Evolutionary conservation across 2,797 vertebrate genomes (phyloP).

Genomic region (Rhinella marina): DNA sequence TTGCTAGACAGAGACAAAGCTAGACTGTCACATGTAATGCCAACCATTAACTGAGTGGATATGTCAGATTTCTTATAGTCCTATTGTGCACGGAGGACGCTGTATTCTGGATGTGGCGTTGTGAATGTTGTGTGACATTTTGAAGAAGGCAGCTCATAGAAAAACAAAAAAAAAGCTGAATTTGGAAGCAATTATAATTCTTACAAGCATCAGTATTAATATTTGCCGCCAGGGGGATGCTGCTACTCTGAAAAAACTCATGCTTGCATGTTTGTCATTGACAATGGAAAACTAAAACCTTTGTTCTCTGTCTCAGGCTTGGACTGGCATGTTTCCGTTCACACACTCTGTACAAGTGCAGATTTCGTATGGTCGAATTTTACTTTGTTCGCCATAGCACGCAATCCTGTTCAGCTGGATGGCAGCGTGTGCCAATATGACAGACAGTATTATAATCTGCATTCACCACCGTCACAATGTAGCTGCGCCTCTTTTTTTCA

Average conservation of each 20-base stretch:
- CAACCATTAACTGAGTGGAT: too few relatives aligned
- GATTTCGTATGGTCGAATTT: background rate
- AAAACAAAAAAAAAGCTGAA: too few relatives aligned
- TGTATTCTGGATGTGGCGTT: too few relatives aligned
- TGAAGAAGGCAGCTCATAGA: too few relatives aligned
- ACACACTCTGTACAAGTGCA: background rate
- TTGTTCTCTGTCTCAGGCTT: background rate
- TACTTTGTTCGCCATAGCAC: background rate
- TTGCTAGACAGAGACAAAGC: too few relatives aligned
- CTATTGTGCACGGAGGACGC: too few relatives aligned
- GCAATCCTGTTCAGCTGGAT: background rate
- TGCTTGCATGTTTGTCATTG: too few relatives aligned
- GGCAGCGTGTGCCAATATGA: background rate
- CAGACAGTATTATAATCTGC: background rate
- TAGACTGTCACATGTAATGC: too few relatives aligned
- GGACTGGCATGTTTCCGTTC: background rate
- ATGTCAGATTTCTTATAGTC: too few relatives aligned
- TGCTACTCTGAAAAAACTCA: background rate
- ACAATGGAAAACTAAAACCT: background rate
- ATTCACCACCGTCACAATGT: background rate
- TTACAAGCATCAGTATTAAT: background rate
- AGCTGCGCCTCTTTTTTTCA: background rate
- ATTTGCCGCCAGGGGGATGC: background rate
- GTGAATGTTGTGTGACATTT: too few relatives aligned
- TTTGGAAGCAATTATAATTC: background rate